Base-by-base conservation (phyloP, 2,888 invertebrate genomes). In the Cosmorhoe ocellata region DNA sequence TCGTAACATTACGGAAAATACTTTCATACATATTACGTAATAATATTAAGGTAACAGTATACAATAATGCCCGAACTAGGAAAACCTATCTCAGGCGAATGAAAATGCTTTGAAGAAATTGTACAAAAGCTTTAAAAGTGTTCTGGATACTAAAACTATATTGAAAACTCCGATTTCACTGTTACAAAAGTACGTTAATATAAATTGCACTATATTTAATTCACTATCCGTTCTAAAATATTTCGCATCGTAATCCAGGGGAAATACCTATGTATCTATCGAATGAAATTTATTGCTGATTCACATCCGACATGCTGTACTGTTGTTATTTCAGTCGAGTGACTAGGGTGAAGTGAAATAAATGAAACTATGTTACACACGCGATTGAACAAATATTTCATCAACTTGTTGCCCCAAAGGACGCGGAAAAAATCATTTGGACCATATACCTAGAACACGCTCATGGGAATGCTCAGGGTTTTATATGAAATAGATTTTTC, bases 301-400 rank as follows among this genome's bases (percentile, higher is more conserved):
- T 84, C 83, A 80, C 76, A 71, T 82, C 81, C 76, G 72, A 60
- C 69, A 71, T 76, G 69, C 73, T 68, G 71, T 76, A 70, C 73
- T 76, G 75, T 84, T 85, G 83, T 88, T 85, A 84, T 85, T 86
- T 79, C 87, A 80, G 79, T 75, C 76, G 83, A 83, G 67, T 76
- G 83, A 78, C 71, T 81, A 70, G 81, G 74, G 74, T 85, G 84
- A 85, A 87, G 83, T 82, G 84, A 81, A 86, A 87, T 86, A 85
- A 87, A 86, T 86, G 86, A 84, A 86, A 87, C 83, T 83, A 81
- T 81, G 81, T 82, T 84, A 81, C 76, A 87, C 89, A 81, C 80
- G 76, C 82, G 80, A 86, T 82, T 86, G 84, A 83, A 69, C 85
- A 87, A 86, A 88, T 87, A 84, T 85, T 87, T 86, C 84, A 87